These are phyloP conservation scores for Crax fasciolata DNA, from an alignment of 2,797 vertebrate genomes.

Conservation along the genomic window DNA sequence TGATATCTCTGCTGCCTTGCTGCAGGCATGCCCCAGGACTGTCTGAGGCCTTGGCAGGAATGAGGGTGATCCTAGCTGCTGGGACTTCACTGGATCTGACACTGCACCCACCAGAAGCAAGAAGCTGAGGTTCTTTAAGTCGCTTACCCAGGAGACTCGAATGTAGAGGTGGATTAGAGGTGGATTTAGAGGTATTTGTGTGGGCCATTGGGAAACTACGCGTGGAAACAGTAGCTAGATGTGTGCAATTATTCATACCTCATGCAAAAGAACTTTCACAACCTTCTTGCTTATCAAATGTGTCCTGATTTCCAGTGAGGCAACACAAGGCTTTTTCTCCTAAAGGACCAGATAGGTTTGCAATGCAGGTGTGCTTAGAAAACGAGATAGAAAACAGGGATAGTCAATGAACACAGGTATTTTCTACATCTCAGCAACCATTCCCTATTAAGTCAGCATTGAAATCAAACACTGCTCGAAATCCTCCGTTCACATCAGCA, in stretches of 20 bases:
- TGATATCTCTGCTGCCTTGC: neutral
- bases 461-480: neutral
- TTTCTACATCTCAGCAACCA: neutral
- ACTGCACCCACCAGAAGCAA: neutral
- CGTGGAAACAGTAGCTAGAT: conserved; percentile 1
- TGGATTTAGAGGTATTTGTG: no score
- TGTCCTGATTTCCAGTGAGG: neutral
- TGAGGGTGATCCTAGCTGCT: neutral
- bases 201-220: neutral
- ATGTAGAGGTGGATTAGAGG: accelerated
- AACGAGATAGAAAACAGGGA: neutral
- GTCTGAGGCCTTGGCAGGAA: neutral
- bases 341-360: neutral
- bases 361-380: neutral
- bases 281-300: neutral
- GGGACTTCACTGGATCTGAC: neutral
- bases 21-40: neutral
- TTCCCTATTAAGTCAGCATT: neutral
- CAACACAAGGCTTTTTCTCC: neutral
- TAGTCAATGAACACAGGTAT: neutral
- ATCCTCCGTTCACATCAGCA: neutral
- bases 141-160: neutral
- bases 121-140: neutral
- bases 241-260: conserved; percentile 21
- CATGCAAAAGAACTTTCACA: conserved; percentile 51